These are phyloP conservation scores for Drosophila borborema DNA, from an alignment of 2,888 invertebrate species.

Conservation along the genomic window DNA sequence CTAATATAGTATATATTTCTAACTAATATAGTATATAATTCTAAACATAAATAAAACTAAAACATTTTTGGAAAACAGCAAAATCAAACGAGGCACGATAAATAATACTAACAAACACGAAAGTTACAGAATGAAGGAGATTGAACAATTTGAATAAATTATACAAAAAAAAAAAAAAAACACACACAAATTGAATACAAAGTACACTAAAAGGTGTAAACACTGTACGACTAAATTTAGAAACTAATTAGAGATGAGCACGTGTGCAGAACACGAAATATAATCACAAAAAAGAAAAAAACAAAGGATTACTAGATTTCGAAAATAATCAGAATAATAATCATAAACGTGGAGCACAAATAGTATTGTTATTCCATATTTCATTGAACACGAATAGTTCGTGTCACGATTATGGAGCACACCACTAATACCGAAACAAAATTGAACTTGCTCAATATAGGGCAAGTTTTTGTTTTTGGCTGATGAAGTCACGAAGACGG, in stretches of 20 bases:
- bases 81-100: too few species aligned
- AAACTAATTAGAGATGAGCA: background rate
- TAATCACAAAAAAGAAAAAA: background rate
- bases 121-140: background rate
- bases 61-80: too few species aligned
- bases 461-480: conserved; percentile 9
- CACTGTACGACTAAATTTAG: background rate
- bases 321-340: background rate
- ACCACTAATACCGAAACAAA: background rate
- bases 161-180: background rate
- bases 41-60: too few species aligned
- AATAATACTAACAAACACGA: background rate
- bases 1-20: too few species aligned
- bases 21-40: too few species aligned
- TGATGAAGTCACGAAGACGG: conserved; percentile 63
- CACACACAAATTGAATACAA: background rate
- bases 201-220: background rate
- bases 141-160: background rate
- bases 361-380: too few species aligned
- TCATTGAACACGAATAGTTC: background rate
- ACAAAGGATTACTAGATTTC: background rate
- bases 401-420: background rate
- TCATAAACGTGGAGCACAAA: too few species aligned
- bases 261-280: background rate
- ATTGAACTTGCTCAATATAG: conserved; percentile 6